Evolutionary conservation across 2,888 invertebrate genomes (phyloP), one percentile per base, ranked within the genome.

Genomic region (Ramazzottius varieornatus): DNA sequence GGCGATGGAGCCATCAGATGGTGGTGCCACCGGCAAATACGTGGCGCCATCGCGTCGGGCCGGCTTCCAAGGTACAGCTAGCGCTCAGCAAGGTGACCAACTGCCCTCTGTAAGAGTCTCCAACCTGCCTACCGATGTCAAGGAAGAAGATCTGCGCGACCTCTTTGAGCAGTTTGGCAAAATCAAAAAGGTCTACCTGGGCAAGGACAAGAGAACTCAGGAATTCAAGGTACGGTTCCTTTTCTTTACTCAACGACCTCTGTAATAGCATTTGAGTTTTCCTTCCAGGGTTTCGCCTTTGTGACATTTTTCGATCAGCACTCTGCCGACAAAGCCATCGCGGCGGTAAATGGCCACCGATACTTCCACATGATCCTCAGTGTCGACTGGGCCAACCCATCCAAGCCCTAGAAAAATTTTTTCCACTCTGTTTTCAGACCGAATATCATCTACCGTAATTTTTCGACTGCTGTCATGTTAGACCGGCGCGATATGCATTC

Each of bases 361-460:
- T 96, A 93, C 75, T 94, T 96, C 78, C 94, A 98, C 80, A 83
- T 98, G 71, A 98, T 98, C 76, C 81, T 98, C 65, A 90, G 84
- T 76, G 98, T 94, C n/a, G 94, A 96, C 79, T 96, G 94, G 94
- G 93, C 94, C 0, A 94, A 92, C 24, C 54, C 54, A 8, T 16
- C 54, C n/a, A n/a, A n/a, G n/a, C n/a, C n/a, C n/a, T n/a, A n/a
- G n/a, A n/a, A 54, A 54, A 54, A 54, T 54, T 24, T 64, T 64
- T 8, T 29, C 4, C 29, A n/a, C 29, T 54, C 29, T 54, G 24
- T 40, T 40, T 33, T 16, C 46, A 33, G 8, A 33, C 20, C 46
- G n/a, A 68, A 13, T 32, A 13, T 29, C 32, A 8, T 32, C 32
- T 20, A 20, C 63, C 20, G 63, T 32, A 46, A n/a, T n/a, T n/a